These are phyloP conservation scores for Mustelus asterias DNA, from an alignment of 2,113 vertebrate genomes.

Conservation along the genomic window DNA sequence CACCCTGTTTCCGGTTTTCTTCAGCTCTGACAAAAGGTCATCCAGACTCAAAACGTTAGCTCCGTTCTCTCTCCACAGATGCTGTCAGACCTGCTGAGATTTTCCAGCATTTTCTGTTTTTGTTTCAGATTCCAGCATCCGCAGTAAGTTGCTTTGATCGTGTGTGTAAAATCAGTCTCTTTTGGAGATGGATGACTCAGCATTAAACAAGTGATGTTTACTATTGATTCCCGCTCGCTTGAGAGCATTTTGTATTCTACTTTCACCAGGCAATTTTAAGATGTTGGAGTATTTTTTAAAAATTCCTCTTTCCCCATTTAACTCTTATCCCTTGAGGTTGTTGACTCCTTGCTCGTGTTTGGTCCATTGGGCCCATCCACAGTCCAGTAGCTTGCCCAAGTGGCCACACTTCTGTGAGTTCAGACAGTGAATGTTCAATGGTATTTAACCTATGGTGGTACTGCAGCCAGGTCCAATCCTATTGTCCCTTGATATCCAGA, in stretches of 20 bases:
- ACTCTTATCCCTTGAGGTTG: background rate
- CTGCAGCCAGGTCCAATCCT: background rate
- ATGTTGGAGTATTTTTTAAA: background rate
- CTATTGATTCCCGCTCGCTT: background rate
- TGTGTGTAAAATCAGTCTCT: background rate
- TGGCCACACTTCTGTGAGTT: background rate
- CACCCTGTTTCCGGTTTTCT: too few relatives aligned
- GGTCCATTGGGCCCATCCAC: background rate
- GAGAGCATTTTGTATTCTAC: background rate
- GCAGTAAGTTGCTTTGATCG: too few relatives aligned
- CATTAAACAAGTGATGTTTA: background rate
- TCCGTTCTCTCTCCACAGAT: too few relatives aligned
- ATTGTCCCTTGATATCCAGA: background rate
- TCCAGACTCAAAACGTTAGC: too few relatives aligned
- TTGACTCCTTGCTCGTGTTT: background rate
- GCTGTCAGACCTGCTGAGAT: too few relatives aligned
- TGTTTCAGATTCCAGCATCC: too few relatives aligned
- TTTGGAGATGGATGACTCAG: background rate
- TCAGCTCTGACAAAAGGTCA: too few relatives aligned
- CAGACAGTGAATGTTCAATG: background rate
- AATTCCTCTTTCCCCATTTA: background rate
- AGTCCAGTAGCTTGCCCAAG: background rate
- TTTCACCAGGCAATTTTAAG: background rate
- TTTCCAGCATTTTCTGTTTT: too few relatives aligned
- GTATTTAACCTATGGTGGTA: background rate